phyloP scores from a whole-genome alignment of 2,113 vertebrate genomes.

The Notechis scutatus region DNA sequence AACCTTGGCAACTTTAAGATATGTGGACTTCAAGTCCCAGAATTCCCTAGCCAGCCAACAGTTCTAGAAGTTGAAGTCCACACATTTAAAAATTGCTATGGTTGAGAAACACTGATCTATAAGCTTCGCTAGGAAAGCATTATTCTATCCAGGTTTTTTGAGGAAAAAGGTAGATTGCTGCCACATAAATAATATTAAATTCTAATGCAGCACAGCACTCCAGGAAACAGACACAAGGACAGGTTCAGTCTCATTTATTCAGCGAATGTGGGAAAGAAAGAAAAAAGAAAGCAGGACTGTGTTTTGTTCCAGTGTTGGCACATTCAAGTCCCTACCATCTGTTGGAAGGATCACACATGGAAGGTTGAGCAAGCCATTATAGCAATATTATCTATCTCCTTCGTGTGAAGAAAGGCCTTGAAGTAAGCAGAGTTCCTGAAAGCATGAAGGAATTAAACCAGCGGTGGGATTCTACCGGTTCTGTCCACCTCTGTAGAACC shows the following conservation, averaged over 20 bases:
- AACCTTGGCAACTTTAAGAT: background rate
- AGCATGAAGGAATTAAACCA: background rate
- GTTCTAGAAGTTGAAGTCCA: background rate
- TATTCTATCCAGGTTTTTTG: no score
- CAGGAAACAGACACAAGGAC: background rate
- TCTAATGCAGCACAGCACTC: background rate
- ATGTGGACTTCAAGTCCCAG: background rate
- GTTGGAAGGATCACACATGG: no score
- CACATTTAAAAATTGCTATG: background rate
- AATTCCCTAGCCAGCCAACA: background rate
- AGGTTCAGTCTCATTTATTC: background rate
- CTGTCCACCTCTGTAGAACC: no score
- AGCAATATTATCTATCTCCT: background rate
- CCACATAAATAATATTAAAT: background rate
- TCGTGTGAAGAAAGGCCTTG: background rate
- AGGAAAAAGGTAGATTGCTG: background rate
- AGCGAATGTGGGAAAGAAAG: background rate
- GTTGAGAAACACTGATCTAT: background rate
- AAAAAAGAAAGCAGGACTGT: background rate
- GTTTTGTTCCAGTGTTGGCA: background rate
- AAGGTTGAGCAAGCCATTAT: background rate
- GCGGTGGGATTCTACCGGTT: no score
- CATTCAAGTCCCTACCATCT: background rate
- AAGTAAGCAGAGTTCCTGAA: background rate
- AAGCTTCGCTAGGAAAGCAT: background rate